Evolutionary conservation across 2,113 vertebrate species (phyloP).

Genomic region (Serilophus lunatus): DNA sequence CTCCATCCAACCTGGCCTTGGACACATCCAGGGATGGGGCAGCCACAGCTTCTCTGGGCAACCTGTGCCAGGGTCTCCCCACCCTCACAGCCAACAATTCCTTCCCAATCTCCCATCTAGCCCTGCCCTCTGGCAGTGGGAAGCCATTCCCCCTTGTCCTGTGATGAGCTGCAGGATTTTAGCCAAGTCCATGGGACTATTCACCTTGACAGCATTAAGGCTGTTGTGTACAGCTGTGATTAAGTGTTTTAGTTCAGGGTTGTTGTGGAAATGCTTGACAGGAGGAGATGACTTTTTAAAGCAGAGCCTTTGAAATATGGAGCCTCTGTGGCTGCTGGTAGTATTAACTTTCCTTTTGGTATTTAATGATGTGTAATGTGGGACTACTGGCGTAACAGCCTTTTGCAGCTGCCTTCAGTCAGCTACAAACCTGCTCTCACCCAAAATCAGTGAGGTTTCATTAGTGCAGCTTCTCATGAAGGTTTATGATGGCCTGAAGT

Average conservation of each 20-base stretch:
- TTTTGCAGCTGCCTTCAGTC: background rate
- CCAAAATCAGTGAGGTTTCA: background rate
- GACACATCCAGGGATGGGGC: background rate
- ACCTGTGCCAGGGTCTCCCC: background rate
- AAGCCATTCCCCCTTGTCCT: background rate
- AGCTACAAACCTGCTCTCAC: background rate
- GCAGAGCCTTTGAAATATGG: fast-evolving
- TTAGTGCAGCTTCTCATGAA: fast-evolving
- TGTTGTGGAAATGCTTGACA: background rate
- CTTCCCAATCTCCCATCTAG: fast-evolving
- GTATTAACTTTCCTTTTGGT: background rate
- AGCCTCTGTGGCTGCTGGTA: background rate
- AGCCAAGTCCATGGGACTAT: fast-evolving
- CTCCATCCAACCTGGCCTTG: fast-evolving
- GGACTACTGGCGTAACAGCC: background rate
- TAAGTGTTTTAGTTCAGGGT: background rate
- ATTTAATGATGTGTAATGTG: too few relatives aligned
- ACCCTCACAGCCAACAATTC: fast-evolving
- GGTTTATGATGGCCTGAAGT: fast-evolving
- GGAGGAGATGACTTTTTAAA: background rate
- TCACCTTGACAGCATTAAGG: background rate
- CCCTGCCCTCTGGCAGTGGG: background rate
- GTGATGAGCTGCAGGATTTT: background rate
- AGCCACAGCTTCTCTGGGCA: background rate
- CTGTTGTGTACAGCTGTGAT: background rate